phyloP scores from a whole-genome alignment of 2,113 vertebrate genomes.

The Peromyscus leucopus region DNA sequence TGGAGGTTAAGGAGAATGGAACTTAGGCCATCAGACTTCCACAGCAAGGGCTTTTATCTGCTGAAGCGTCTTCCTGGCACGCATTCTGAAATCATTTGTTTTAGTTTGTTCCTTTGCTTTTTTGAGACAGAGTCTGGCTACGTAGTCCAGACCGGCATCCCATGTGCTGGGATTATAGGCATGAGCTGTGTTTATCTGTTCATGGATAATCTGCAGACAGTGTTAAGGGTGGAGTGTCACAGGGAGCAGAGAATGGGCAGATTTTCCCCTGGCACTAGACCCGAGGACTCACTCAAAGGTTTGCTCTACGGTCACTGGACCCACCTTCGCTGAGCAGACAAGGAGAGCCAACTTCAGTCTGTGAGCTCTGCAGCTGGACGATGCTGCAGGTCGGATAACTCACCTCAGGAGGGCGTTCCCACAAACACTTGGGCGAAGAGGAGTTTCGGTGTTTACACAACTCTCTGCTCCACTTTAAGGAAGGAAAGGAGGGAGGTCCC shows the following conservation, averaged over 20 bases:
- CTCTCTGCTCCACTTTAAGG: neutral
- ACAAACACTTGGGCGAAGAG: neutral
- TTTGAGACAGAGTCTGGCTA: neutral
- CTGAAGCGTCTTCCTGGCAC: no score
- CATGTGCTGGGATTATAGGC: neutral
- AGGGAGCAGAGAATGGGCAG: neutral
- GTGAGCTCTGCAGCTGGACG: neutral
- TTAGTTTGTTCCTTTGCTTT: neutral
- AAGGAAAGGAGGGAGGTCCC: neutral
- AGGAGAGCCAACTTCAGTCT: neutral
- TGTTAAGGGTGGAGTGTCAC: neutral
- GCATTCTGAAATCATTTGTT: neutral
- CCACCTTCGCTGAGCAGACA: neutral
- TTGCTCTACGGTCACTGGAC: neutral
- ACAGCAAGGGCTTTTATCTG: neutral
- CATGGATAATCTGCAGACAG: neutral
- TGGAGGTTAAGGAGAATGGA: neutral
- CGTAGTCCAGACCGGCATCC: neutral
- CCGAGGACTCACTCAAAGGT: neutral
- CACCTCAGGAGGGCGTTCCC: neutral
- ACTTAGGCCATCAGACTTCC: neutral
- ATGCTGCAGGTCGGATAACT: neutral
- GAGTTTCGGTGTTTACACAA: neutral
- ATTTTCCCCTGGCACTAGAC: neutral
- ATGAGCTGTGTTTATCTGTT: neutral